Evolutionary conservation across 2,797 vertebrate species (phyloP).

Genomic region (Sebastes iracundus): DNA sequence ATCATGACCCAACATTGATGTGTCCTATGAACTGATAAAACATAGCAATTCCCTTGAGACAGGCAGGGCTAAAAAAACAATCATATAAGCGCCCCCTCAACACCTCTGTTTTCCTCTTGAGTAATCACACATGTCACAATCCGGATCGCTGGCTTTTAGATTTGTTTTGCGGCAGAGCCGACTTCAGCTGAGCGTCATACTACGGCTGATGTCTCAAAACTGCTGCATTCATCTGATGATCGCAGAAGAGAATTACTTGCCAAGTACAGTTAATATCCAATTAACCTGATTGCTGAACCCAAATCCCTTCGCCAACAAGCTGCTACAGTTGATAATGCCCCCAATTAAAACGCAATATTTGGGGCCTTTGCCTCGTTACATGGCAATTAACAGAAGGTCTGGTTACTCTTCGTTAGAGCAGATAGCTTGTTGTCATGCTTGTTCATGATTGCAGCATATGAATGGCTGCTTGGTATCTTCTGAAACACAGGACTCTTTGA

Average conservation of each 20-base stretch:
- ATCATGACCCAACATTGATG: slow-evolving; percentile 29
- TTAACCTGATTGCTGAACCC: slow-evolving; percentile 71
- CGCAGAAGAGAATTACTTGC: slow-evolving; percentile 22
- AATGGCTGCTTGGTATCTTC: slow-evolving; percentile 35
- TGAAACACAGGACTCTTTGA: slow-evolving; percentile 49
- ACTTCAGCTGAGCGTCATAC: background rate
- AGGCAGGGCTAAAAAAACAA: slow-evolving; percentile 29
- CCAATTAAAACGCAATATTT: slow-evolving; percentile 60
- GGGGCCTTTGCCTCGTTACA: slow-evolving; percentile 51
- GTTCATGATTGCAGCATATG: slow-evolving; percentile 30
- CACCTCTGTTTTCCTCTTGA: slow-evolving; percentile 17
- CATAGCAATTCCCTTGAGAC: slow-evolving; percentile 1
- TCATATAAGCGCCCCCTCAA: slow-evolving; percentile 2
- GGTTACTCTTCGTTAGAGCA: slow-evolving; percentile 24
- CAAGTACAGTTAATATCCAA: slow-evolving; percentile 66
- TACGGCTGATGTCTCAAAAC: slow-evolving; percentile 20
- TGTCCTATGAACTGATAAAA: slow-evolving; percentile 31
- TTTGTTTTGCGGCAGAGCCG: background rate
- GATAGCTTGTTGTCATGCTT: slow-evolving; percentile 4
- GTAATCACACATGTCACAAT: slow-evolving; percentile 33
- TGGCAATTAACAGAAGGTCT: slow-evolving; percentile 48
- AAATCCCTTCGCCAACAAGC: slow-evolving; percentile 49
- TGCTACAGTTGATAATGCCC: slow-evolving; percentile 50
- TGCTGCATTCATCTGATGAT: slow-evolving; percentile 9
- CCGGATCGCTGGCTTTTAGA: slow-evolving; percentile 9